Evolutionary conservation across 2,113 vertebrate genomes (phyloP).

Genomic region (Eulemur macaco): DNA sequence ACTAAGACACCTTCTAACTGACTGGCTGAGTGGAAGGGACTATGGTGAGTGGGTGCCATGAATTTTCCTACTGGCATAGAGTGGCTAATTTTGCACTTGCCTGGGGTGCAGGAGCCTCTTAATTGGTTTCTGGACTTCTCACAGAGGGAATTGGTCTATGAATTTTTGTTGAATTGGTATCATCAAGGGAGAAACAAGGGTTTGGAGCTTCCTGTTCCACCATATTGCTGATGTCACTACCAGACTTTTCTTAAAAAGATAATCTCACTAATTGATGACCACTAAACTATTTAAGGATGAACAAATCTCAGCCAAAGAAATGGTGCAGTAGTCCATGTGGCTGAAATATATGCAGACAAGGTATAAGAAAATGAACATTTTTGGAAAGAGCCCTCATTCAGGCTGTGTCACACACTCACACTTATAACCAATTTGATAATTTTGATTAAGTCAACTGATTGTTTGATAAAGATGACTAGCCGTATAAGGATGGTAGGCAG

Average conservation of each 20-base stretch:
- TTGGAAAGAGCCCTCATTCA: not conserved
- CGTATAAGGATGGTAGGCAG: not conserved
- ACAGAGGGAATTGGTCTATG: not conserved
- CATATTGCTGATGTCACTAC: not conserved
- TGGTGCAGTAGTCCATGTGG: not conserved
- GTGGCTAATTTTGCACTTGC: not conserved
- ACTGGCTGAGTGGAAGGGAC: not conserved
- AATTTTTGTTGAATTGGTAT: not conserved
- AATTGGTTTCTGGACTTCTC: conserved; percentile 1
- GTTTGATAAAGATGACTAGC: not conserved
- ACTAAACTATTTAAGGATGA: not conserved
- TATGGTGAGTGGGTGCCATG: not conserved
- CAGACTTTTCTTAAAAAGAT: not conserved
- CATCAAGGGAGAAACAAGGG: not conserved
- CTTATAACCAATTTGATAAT: not conserved
- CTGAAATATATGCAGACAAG: not conserved
- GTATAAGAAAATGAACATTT: not conserved
- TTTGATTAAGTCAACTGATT: not conserved
- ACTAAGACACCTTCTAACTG: not conserved
- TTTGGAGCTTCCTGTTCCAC: not conserved
- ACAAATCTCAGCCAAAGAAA: not conserved
- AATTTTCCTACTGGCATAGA: not conserved
- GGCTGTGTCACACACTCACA: not conserved
- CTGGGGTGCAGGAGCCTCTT: not conserved
- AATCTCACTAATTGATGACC: not conserved